phyloP scores from a whole-genome alignment of 2,888 invertebrate species.

The Clostera curtula region DNA sequence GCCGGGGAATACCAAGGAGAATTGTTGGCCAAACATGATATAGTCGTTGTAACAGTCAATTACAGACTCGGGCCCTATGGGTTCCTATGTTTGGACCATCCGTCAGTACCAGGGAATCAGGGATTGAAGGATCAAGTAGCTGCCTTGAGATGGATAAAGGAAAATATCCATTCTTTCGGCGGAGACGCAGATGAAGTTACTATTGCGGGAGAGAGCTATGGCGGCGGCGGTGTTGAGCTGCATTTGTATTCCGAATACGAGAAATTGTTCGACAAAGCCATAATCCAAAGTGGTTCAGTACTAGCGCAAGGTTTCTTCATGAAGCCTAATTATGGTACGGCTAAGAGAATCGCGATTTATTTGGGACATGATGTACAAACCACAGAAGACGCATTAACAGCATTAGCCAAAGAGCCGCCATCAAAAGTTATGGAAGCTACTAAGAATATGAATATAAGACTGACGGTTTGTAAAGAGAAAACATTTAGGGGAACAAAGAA shows the following conservation, averaged over 20 bases:
- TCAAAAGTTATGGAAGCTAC: constrained; percentile 29
- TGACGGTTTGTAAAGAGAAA: constrained; percentile 34
- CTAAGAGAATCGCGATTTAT: constrained; percentile 31
- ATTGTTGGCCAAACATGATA: constrained; percentile 33
- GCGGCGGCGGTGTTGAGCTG: constrained; percentile 40
- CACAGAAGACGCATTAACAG: constrained; percentile 27
- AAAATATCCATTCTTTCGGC: constrained; percentile 21
- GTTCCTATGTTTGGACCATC: constrained; percentile 44
- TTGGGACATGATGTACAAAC: constrained; percentile 26
- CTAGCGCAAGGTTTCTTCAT: constrained; percentile 24
- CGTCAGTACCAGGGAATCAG: constrained; percentile 39
- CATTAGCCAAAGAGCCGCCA: constrained; percentile 28
- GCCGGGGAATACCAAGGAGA: constrained; percentile 36
- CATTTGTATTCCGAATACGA: constrained; percentile 36
- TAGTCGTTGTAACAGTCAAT: constrained; percentile 39
- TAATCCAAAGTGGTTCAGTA: constrained; percentile 42
- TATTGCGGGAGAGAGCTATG: constrained; percentile 49
- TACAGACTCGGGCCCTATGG: constrained; percentile 54
- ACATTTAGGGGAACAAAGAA: constrained; percentile 21
- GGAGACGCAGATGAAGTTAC: constrained; percentile 42
- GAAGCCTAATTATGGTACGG: constrained; percentile 26
- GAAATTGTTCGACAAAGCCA: constrained; percentile 35
- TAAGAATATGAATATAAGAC: constrained; percentile 16
- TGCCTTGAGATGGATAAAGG: constrained; percentile 1
- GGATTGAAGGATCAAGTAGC: constrained; percentile 48